Evolutionary conservation across 2,888 invertebrate genomes (phyloP).

Genomic region (Galerucella nymphaeae): DNA sequence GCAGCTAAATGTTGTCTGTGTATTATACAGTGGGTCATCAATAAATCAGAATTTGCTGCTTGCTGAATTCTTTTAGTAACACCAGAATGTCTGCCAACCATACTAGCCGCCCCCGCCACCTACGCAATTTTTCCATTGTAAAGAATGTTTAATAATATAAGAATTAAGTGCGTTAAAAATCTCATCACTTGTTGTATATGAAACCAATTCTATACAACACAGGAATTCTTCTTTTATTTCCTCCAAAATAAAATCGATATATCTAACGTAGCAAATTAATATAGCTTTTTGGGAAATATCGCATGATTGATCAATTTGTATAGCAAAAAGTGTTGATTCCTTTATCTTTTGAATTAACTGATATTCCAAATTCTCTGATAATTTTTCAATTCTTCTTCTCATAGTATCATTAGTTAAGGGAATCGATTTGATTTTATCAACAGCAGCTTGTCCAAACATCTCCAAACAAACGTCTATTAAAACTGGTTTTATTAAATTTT

Average conservation of each 20-base stretch:
- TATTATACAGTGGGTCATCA: neutral
- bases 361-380: constrained; percentile 4
- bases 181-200: neutral
- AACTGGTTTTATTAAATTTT: neutral
- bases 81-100: constrained; percentile 1
- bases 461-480: neutral
- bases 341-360: neutral
- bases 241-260: neutral
- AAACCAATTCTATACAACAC: neutral
- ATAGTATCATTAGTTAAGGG: neutral
- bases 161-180: constrained; percentile 2
- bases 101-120: neutral
- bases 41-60: neutral
- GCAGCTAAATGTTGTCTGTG: neutral
- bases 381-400: neutral
- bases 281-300: neutral
- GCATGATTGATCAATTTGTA: neutral
- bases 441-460: neutral
- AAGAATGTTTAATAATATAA: neutral
- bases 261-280: neutral
- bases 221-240: neutral
- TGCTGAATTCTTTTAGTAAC: neutral
- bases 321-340: neutral
- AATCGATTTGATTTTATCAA: neutral
- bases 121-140: constrained; percentile 1